A percentile compares a stretch with the other conserved stretches of the same genome.
phyloP scores from a whole-genome alignment of 1,140 invertebrate genomes.

The Oncopodura yosiiana region DNA sequence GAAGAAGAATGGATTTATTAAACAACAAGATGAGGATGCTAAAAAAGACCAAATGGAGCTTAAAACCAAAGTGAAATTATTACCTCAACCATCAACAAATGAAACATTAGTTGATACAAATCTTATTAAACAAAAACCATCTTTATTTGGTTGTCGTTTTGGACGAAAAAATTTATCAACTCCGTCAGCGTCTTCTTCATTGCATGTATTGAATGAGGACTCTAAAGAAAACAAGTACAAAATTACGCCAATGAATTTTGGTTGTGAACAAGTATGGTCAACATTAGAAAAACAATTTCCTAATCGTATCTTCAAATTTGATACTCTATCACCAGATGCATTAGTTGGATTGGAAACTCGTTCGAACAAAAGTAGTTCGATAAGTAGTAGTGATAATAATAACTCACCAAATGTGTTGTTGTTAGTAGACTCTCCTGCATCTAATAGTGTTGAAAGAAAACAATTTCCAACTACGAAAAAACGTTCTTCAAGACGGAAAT shows the following conservation, averaged over 20 bases:
- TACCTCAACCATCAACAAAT: too few species aligned
- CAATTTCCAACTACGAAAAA: too few species aligned
- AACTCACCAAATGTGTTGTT: too few species aligned
- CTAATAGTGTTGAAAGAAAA: too few species aligned
- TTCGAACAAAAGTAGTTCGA: too few species aligned
- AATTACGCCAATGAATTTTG: neutral
- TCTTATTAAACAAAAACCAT: slow-evolving; percentile 2
- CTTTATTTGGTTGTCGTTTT: slow-evolving; percentile 6
- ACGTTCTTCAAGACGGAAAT: too few species aligned
- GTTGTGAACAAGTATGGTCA: slow-evolving; percentile 1
- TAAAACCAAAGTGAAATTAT: too few species aligned
- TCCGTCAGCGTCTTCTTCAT: neutral
- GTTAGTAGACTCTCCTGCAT: too few species aligned
- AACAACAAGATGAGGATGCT: neutral
- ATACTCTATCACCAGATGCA: slow-evolving; percentile 50
- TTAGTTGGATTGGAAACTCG: slow-evolving; percentile 8
- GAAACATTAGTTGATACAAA: neutral
- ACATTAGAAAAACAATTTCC: neutral
- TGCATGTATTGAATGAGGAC: neutral
- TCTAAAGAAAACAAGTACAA: neutral
- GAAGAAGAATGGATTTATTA: neutral
- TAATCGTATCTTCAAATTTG: slow-evolving; percentile 46
- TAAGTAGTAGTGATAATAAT: too few species aligned
- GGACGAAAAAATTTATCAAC: neutral
- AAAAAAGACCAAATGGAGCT: too few species aligned